Percentiles rank a stretch among this genome's conserved stretches.
phyloP scores from a whole-genome alignment of 2,113 vertebrate genomes.

The Pardalotus punctatus region DNA sequence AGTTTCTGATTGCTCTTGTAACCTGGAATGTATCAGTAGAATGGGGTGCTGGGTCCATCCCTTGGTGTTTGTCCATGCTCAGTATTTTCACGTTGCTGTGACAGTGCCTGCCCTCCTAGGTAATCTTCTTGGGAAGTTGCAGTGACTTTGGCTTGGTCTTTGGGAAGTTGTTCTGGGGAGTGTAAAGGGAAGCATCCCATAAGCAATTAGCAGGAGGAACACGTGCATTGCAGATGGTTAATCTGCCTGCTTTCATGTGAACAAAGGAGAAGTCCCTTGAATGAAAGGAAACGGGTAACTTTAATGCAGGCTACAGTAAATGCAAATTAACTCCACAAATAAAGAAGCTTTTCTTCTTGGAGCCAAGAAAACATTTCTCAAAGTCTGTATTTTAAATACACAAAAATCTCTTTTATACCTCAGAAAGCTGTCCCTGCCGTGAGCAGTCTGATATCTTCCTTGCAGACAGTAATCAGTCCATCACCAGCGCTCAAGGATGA shows the following conservation, averaged over 20 bases:
- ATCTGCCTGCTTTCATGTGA: constrained; percentile 66
- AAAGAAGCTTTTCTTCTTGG: constrained; percentile 63
- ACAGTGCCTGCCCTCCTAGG: not conserved
- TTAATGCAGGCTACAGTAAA: constrained; percentile 68
- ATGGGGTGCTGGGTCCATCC: not conserved
- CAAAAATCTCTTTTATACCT: constrained; percentile 54
- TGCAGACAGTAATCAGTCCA: constrained; percentile 34
- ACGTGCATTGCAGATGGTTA: constrained; percentile 69
- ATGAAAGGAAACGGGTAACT: constrained; percentile 63
- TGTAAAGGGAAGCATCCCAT: constrained; percentile 15
- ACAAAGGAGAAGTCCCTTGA: constrained; percentile 69
- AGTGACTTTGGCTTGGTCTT: constrained; percentile 52
- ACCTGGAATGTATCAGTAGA: not conserved
- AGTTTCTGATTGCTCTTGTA: not conserved
- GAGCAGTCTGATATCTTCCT: constrained; percentile 38
- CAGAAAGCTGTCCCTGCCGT: constrained; percentile 9
- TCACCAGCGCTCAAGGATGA: constrained; percentile 12
- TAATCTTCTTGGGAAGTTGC: not conserved
- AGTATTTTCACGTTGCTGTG: not conserved
- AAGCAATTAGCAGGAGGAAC: constrained; percentile 64
- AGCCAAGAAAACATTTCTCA: constrained; percentile 59
- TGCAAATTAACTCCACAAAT: constrained; percentile 67
- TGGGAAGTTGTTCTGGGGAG: constrained; percentile 27
- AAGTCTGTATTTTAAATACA: constrained; percentile 57
- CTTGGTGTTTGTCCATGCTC: not conserved